Evolutionary conservation across 1,140 invertebrate species (phyloP).

Genomic region (Drosophila lini): DNA sequence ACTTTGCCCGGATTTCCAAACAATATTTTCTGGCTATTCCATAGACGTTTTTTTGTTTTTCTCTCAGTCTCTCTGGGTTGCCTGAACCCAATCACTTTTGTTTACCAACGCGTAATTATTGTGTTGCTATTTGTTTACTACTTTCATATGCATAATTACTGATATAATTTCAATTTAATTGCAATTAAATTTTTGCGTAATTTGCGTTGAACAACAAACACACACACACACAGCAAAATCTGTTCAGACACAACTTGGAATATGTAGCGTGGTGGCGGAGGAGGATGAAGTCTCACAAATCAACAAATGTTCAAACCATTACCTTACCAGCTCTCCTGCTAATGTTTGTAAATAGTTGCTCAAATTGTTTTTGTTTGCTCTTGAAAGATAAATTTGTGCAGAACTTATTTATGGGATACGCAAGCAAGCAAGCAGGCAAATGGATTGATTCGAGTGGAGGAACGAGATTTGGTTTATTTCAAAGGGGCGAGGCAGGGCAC

Average conservation of each 20-base stretch:
- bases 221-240: slow-evolving; percentile 26
- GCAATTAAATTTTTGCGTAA: slow-evolving; percentile 73
- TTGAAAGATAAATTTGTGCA: slow-evolving; percentile 72
- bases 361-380: slow-evolving; percentile 68
- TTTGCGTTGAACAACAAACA: slow-evolving; percentile 37
- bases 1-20: slow-evolving; percentile 31
- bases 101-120: slow-evolving; percentile 63
- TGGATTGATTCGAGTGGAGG: slow-evolving; percentile 57
- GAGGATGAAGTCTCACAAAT: slow-evolving; percentile 21
- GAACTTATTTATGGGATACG: slow-evolving; percentile 64
- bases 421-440: slow-evolving; percentile 31
- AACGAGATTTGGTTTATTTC: slow-evolving; percentile 17
- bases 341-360: slow-evolving; percentile 63
- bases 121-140: slow-evolving; percentile 71
- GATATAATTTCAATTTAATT: slow-evolving; percentile 79
- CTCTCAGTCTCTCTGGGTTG: neutral
- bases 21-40: slow-evolving; percentile 26
- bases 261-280: neutral
- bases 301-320: slow-evolving; percentile 45
- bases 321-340: slow-evolving; percentile 32
- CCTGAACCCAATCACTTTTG: slow-evolving; percentile 44
- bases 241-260: slow-evolving; percentile 25
- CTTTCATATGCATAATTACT: slow-evolving; percentile 76
- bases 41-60: slow-evolving; percentile 5
- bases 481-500: slow-evolving; percentile 12